These are phyloP conservation scores for Venturia canescens DNA, from an alignment of 1,140 invertebrate species.

Conservation along the genomic window DNA sequence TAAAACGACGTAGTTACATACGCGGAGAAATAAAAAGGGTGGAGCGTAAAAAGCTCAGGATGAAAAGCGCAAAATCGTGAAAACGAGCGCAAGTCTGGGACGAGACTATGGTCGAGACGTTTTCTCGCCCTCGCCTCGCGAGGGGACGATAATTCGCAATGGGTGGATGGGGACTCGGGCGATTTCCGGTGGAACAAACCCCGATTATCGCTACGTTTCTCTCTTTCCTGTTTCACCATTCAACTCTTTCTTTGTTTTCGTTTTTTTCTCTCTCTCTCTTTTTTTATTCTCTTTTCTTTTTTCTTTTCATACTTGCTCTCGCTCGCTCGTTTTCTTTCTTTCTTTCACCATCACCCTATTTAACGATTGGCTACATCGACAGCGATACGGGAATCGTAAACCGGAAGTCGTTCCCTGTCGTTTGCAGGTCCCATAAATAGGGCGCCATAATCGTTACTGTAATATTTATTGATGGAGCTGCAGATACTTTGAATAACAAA, in stretches of 20 bases:
- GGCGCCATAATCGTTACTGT: conserved; percentile 38
- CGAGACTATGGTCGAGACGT: conserved; percentile 25
- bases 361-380: conserved; percentile 28
- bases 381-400: conserved; percentile 45
- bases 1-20: background rate
- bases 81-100: conserved; percentile 17
- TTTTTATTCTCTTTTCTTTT: conserved; percentile 13
- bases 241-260: background rate
- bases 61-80: conserved; percentile 44
- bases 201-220: conserved; percentile 28
- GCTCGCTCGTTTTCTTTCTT: background rate
- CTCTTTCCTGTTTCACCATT: background rate
- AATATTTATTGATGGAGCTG: conserved; percentile 43
- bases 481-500: conserved; percentile 4
- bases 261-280: background rate
- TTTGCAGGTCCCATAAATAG: conserved; percentile 36
- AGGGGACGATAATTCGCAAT: conserved; percentile 1
- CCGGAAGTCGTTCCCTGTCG: conserved; percentile 41
- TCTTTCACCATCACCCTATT: conserved; percentile 24
- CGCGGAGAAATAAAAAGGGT: background rate
- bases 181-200: conserved; percentile 36
- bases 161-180: background rate
- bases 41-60: background rate
- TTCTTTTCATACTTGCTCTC: background rate
- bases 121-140: conserved; percentile 18